Evolutionary conservation across 1,140 invertebrate genomes (phyloP).

Genomic region (Panulirus ornatus): DNA sequence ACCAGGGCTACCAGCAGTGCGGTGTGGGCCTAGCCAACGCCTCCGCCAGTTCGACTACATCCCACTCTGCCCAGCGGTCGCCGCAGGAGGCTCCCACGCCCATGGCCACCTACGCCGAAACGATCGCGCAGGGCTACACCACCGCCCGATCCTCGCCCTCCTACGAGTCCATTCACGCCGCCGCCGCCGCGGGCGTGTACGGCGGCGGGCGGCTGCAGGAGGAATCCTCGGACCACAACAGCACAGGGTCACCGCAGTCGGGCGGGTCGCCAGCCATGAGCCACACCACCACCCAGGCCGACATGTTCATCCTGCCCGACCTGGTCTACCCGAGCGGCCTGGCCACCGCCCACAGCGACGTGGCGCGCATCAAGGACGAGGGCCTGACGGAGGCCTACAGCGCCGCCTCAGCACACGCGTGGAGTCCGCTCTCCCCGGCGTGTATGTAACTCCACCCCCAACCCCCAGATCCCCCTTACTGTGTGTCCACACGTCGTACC

Average conservation of each 20-base stretch:
- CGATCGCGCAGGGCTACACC: slow-evolving; percentile 19
- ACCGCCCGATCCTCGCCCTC: slow-evolving; percentile 30
- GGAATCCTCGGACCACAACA: slow-evolving; percentile 32
- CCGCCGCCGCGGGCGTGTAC: neutral
- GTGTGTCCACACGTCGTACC: neutral
- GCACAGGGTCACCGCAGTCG: slow-evolving; percentile 44
- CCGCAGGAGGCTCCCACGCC: slow-evolving; percentile 36
- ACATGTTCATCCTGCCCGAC: slow-evolving; percentile 40
- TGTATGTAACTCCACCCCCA: neutral
- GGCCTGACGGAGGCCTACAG: neutral
- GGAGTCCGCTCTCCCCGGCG: slow-evolving; percentile 32
- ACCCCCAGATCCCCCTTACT: neutral
- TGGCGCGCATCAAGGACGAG: slow-evolving; percentile 14
- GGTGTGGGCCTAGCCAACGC: slow-evolving; percentile 2
- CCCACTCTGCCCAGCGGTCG: slow-evolving; percentile 15
- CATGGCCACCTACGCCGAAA: slow-evolving; percentile 19
- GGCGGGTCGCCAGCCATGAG: slow-evolving; percentile 35
- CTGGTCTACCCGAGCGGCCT: slow-evolving; percentile 4
- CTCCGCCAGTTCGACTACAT: neutral
- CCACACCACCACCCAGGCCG: slow-evolving; percentile 4
- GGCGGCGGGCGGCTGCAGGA: slow-evolving; percentile 27
- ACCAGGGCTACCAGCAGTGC: slow-evolving; percentile 45
- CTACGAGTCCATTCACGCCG: neutral
- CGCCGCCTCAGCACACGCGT: neutral
- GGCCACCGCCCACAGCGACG: neutral